Base-by-base conservation (phyloP, 2,113 vertebrate genomes). In the Athene cunicularia region DNA sequence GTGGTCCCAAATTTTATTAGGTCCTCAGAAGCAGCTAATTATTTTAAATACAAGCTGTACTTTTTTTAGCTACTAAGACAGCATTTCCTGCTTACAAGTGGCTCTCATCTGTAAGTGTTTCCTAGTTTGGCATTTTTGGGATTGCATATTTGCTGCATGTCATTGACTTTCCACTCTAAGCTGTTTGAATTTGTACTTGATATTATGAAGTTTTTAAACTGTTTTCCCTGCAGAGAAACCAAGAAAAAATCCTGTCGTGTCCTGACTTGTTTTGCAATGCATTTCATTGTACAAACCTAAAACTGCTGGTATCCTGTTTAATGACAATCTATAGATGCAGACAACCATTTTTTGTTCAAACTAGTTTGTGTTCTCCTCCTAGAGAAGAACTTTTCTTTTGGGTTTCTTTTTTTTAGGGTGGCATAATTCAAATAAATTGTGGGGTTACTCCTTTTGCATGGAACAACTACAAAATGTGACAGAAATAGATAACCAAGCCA, bases 81-180 rank as follows among this genome's bases (percentile, higher is more conserved):
- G 35, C 76, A 79, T 79, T 97, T 96, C 86, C 91, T 97, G 58
- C 43, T 95, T 52, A 95, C 18, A 80, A 96, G 94, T 93, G 88
- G 56, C 83, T 95, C 92, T 97, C 59, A 73, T 88, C 27, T 5
- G 4, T 60, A 96, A 92, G 92, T 71, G 92, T 86, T 95, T 96
- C 94, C 82, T 88, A 93, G 91, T 92, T 84, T 3, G 7, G n/a
- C 79, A 33, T 77, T 93, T 96, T 80, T 52, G 60, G 52, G 39
- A 64, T 88, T 92, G 62, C 59, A 35, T 92, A 80, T 90, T 92
- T 94, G 60, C 63, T 80, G 90, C 49, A 45, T 84, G 20, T 90
- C 79, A 80, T 93, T 96, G 92, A 95, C 71, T 95, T 97, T 94
- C 94, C 84, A 35, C 67, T 95, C 55, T 75, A 95, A 95, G 43